Conservation (phyloP, 2,888 invertebrate species). For the Standfussiana lucernea region DNA sequence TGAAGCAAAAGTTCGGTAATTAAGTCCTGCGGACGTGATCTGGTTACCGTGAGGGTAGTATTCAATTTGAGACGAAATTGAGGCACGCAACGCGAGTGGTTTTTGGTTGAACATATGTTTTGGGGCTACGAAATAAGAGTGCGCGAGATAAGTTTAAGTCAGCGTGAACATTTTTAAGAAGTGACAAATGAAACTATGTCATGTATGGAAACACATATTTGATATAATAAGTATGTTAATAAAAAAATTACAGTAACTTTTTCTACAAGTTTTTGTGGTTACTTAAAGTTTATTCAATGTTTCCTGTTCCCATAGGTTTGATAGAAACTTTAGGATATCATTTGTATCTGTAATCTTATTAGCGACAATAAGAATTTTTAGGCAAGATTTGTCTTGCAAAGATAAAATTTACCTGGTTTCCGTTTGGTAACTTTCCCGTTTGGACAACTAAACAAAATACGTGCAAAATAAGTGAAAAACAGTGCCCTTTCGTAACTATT, state of each 20-base stretch:
- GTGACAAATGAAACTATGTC: no score
- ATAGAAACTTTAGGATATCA: background rate
- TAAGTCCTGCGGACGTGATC: constrained; percentile 63
- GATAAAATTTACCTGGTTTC: no score
- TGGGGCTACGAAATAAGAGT: constrained; percentile 25
- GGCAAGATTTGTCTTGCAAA: background rate
- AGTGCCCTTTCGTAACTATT: no score
- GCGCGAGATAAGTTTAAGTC: background rate
- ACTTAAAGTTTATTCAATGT: no score
- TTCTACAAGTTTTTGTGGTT: background rate
- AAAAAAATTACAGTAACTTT: no score
- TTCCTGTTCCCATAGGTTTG: no score
- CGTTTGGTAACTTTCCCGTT: no score
- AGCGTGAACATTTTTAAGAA: background rate
- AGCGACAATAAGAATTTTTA: background rate
- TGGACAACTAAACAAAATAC: no score
- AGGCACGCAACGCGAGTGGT: constrained; percentile 59
- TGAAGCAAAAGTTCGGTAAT: constrained; percentile 65
- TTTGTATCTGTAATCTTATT: background rate
- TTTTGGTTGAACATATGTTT: constrained; percentile 38
- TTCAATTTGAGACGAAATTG: constrained; percentile 69
- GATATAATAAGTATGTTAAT: no score
- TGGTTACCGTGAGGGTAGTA: constrained; percentile 56
- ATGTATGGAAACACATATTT: no score
- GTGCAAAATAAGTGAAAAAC: no score